Evolutionary conservation across 2,797 vertebrate genomes (phyloP).

Genomic region (Dallia pectoralis): DNA sequence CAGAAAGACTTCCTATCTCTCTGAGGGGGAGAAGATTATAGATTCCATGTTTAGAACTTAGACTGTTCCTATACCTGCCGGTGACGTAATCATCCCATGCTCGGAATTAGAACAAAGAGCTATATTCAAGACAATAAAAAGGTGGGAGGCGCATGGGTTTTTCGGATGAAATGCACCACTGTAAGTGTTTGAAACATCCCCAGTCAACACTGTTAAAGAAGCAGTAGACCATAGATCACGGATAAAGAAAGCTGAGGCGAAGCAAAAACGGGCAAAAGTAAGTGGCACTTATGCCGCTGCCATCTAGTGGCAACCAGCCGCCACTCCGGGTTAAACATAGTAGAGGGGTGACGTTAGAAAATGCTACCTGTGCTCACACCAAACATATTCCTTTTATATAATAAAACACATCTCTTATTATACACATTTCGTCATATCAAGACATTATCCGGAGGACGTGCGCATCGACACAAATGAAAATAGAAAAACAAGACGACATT

Average conservation of each 20-base stretch:
- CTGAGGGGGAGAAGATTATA: neutral
- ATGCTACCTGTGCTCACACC: neutral
- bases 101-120: too few species aligned
- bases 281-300: constrained; percentile 61
- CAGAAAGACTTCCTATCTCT: neutral
- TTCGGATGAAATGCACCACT: neutral
- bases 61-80: neutral
- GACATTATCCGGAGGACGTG: constrained; percentile 16
- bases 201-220: constrained; percentile 27
- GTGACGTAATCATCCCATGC: neutral
- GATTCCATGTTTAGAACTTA: neutral
- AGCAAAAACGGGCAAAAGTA: too few species aligned
- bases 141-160: neutral
- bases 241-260: constrained; percentile 22
- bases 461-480: neutral
- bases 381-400: constrained; percentile 12
- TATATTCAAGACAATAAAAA: neutral
- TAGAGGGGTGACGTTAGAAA: neutral
- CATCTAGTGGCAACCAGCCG: constrained; percentile 65
- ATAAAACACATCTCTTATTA: neutral
- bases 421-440: constrained; percentile 19
- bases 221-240: constrained; percentile 53
- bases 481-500: neutral
- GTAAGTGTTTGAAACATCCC: neutral
- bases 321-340: constrained; percentile 31